Evolutionary conservation across 53 echinoderm and acorn worm genomes (phyloP), one percentile per base, ranked within the genome.

Genomic region (Echinarachnius parma): DNA sequence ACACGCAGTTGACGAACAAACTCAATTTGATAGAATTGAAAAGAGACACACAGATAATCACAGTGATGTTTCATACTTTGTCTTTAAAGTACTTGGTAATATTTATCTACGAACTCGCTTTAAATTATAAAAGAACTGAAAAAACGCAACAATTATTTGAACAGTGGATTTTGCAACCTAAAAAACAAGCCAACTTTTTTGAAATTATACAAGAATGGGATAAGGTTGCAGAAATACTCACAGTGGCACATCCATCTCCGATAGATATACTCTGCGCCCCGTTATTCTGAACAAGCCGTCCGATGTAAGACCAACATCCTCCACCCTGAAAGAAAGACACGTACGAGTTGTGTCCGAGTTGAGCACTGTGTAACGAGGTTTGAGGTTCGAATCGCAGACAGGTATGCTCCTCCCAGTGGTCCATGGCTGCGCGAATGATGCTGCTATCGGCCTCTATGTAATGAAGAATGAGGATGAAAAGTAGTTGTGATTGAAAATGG

Each of bases 231-330:
- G 21, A 2, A 65, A 25, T 45, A 57, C 83, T 83, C 21, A 83
- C 83, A 34, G 55, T 13, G 15, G 20, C 49, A 34, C 83, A 83
- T 27, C 83, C 77, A 0, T 26, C 3, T 18, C 83, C 83, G 61
- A 83, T 83, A 18, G 83, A 83, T 20, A 83, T 59, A 32, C 77
- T 53, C 60, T 83, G 83, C 10, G 42, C 47, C 5, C 66, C 26
- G 34, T 31, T 36, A n/a, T n/a, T n/a, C n/a, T n/a, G n/a, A 20
- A 29, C 27, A 45, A 44, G 33, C 42, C 48, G 77, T 21, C 83
- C 83, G 27, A 83, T 48, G 22, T 48, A 83, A 25, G 77, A 76
- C 83, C 83, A 83, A 53, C 83, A 83, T 7, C 84, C 84, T 13
- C 37, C 61, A 52, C 62, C 72, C 45, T 72, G 78, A 33, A 46